Base-by-base conservation (phyloP, 2,113 vertebrate genomes). In the Argyrosomus japonicus region DNA sequence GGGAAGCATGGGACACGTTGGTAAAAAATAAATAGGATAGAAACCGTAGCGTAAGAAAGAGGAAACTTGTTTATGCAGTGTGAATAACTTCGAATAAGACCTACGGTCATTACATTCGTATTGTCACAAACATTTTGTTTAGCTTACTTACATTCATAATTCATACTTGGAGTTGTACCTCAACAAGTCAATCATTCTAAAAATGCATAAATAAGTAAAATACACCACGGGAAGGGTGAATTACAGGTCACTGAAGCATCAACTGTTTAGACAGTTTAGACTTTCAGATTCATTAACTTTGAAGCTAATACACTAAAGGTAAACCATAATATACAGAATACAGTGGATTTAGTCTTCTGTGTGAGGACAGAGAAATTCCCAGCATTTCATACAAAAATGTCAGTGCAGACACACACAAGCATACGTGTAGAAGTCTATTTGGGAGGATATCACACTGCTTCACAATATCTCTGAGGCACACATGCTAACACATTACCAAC, bases 251-350 rank as follows among this genome's bases (percentile, higher is more conserved):
- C 53, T 63, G 79, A 73, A 45, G 10, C 2, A 68, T 54, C 54
- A 43, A 70, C 32, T 70, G 67, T 64, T 60, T 36, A 54, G 58
- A 84, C 56, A 68, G 58, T 77, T 83, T 43, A 62, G 81, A 77
- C 60, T 76, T 77, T 75, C 27, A 57, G 47, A 70, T 60, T 40
- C 13, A 65, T 58, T 51, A 25, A 27, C 9, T 45, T 80, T 32
- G 12, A 36, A 21, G 57, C 19, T 11, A 53, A 62, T 21, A n/a
- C 57, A 25, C 64, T 21, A 1, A 53, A 79, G 40, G 7, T n/a
- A 70, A 64, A 36, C n/a, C 40, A 21, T 58, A 9, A 4, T 32
- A 61, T 12, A 51, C 23, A 27, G 18, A 47, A 5, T 23, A 23
- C 2, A 36, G 57, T 69, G 62, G 25, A n/a, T 17, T 58, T 5